Evolutionary conservation across 2,113 vertebrate genomes (phyloP).

Genomic region (Heptranchias perlo): DNA sequence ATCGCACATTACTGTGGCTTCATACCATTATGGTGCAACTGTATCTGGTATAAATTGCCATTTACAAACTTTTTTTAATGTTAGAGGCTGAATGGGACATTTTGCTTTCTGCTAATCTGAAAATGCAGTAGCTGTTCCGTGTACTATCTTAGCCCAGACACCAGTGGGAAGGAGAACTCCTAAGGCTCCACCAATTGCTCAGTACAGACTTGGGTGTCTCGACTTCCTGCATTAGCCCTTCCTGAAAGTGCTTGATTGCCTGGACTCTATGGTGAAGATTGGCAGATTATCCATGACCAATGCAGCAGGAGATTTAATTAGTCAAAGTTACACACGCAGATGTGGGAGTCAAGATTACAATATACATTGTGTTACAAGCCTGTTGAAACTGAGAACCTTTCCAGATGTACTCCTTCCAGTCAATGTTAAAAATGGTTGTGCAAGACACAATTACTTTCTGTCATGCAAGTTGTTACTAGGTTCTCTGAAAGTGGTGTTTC

Average conservation of each 20-base stretch:
- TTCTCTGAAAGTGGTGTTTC: neutral
- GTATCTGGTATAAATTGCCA: neutral
- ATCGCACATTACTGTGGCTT: neutral
- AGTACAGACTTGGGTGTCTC: neutral
- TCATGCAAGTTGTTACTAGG: too few relatives aligned
- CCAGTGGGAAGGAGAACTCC: neutral
- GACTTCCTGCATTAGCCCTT: neutral
- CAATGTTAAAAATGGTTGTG: neutral
- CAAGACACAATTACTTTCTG: neutral
- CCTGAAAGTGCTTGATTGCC: neutral
- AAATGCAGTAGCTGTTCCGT: neutral
- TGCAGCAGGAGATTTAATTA: neutral
- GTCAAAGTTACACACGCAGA: neutral
- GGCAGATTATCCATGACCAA: neutral
- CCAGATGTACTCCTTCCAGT: neutral
- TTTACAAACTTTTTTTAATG: neutral
- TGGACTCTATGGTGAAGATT: neutral
- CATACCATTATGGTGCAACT: neutral
- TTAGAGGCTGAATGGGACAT: neutral
- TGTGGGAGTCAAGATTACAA: neutral
- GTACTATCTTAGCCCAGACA: neutral
- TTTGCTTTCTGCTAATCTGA: neutral
- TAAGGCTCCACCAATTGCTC: neutral
- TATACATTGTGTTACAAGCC: neutral
- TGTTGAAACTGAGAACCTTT: neutral